Conservation (phyloP, 2,113 vertebrate genomes). For the Ginglymostoma cirratum region DNA sequence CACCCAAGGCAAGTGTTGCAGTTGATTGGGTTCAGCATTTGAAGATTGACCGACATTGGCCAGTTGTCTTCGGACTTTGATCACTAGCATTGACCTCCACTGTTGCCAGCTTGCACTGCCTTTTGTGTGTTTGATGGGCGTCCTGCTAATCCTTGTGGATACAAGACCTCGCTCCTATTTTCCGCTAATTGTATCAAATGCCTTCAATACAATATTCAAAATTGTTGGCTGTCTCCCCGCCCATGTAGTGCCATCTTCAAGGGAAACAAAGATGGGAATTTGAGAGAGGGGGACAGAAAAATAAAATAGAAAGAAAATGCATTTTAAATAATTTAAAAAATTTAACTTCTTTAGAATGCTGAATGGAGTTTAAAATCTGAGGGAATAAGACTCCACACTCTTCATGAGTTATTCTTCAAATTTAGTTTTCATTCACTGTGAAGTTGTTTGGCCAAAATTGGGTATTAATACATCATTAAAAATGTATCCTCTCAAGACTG, state of each 20-base stretch:
- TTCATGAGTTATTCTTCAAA: neutral
- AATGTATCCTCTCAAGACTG: neutral
- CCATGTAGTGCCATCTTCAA: neutral
- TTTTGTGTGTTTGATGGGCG: neutral
- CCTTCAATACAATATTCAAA: neutral
- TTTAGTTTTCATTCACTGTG: neutral
- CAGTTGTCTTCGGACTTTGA: neutral
- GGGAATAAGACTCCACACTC: neutral
- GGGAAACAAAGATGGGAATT: neutral
- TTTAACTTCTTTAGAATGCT: neutral
- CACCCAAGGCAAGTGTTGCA: neutral
- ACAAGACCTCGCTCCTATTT: neutral
- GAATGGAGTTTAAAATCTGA: neutral
- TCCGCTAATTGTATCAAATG: neutral
- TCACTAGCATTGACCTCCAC: neutral
- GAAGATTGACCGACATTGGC: too few species aligned
- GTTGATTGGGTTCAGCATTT: neutral
- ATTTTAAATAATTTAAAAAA: neutral
- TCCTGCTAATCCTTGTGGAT: neutral
- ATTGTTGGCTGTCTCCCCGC: neutral
- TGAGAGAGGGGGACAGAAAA: neutral
- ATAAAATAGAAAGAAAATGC: neutral
- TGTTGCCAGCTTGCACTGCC: neutral
- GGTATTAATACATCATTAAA: neutral
- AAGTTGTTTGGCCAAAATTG: neutral